Percentiles rank a stretch among this genome's conserved stretches.
phyloP scores from a whole-genome alignment of 1,140 invertebrate genomes.

The Chlorops oryzae region DNA sequence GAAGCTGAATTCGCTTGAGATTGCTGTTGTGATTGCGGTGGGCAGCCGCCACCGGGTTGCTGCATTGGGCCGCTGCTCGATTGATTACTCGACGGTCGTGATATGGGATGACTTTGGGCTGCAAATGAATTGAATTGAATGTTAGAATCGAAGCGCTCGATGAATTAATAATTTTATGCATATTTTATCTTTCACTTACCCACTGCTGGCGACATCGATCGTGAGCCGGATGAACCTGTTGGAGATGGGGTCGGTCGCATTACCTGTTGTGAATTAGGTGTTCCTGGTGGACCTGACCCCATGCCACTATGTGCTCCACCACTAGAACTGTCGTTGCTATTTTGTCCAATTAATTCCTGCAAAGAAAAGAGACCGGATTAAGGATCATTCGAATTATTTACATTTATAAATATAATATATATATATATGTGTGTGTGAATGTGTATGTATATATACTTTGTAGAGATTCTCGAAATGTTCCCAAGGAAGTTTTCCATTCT shows the following conservation, averaged over 20 bases:
- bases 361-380: slow-evolving; percentile 52
- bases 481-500: slow-evolving; percentile 17
- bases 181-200: slow-evolving; percentile 62
- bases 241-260: slow-evolving; percentile 89
- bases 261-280: slow-evolving; percentile 58
- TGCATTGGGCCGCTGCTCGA: slow-evolving; percentile 54
- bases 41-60: slow-evolving; percentile 52
- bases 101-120: slow-evolving; percentile 45
- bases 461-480: slow-evolving; percentile 20
- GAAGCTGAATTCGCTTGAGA: slow-evolving; percentile 31
- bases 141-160: no score
- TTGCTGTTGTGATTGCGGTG: slow-evolving; percentile 41
- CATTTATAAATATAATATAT: background rate
- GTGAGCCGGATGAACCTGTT: slow-evolving; percentile 80
- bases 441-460: slow-evolving; percentile 12
- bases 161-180: no score
- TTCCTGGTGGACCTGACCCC: slow-evolving; percentile 66
- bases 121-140: no score
- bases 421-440: background rate
- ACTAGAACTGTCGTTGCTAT: slow-evolving; percentile 72
- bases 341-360: slow-evolving; percentile 76
- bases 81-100: slow-evolving; percentile 80
- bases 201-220: slow-evolving; percentile 93
- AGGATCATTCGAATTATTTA: background rate
- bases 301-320: slow-evolving; percentile 62